Evolutionary conservation across 2,888 invertebrate genomes (phyloP), one percentile per base, ranked within the genome.

Genomic region (Mimumesa dahlbomi): DNA sequence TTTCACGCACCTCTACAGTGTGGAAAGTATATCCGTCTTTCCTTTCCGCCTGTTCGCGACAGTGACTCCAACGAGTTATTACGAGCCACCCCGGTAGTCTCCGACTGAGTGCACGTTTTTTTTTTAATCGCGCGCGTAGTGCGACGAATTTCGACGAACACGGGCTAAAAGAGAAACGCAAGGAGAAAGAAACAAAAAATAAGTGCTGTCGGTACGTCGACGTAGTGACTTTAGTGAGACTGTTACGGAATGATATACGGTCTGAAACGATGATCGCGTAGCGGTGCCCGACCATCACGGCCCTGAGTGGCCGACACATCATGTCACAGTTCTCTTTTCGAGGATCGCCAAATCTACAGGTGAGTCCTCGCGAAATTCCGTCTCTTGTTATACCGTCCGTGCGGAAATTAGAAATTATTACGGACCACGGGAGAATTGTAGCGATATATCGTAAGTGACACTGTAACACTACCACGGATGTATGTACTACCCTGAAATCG

Each of bases 321-420:
- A 92, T 93, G 93, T 93, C 93, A 92, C 93, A 92, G 92, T 92
- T 93, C 92, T 92, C 92, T 88, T 92, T 92, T 90, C 90, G 92
- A 91, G 91, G 92, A 91, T 93, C 93, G 87, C 92, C 93, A 89
- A 92, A 90, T 91, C 92, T 91, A 90, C 92, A 93, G 92, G 93
- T 93, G 90, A 85, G 89, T 40, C 52, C 36, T 62, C 54, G 36
- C 19, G 29, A 57, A 46, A 46, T 34, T 36, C n/a, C n/a, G n/a
- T n/a, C n/a, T n/a, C n/a, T n/a, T n/a, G n/a, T n/a, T n/a, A n/a
- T n/a, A n/a, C n/a, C n/a, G n/a, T n/a, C n/a, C n/a, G n/a, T n/a
- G n/a, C n/a, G n/a, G n/a, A n/a, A n/a, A n/a, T n/a, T n/a, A n/a
- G n/a, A n/a, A n/a, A n/a, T n/a, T n/a, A n/a, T n/a, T n/a, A n/a